Base-by-base conservation (phyloP, 2,797 vertebrate species). In the Takifugu ocellatus region DNA sequence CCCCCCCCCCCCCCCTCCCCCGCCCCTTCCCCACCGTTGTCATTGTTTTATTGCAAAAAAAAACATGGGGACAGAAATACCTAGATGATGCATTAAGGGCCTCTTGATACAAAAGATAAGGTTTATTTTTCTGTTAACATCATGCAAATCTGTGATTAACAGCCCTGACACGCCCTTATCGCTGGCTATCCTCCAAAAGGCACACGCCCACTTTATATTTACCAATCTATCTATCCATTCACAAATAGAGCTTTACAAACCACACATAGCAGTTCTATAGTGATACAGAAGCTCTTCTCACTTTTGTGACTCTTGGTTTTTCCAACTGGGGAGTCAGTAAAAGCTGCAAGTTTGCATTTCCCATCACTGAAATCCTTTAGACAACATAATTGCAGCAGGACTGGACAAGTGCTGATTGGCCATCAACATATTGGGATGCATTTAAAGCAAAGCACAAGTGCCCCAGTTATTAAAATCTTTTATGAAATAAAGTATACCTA, bases 401-500 rank as follows among this genome's bases (percentile, higher is more conserved):
- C 5, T 44, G 9, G 21, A 44, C 15, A 44, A n/a, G 17, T 44
- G 6, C 57, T 3, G 24, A 3, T 43, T 47, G 6, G 39, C 10
- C 17, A 5, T 26, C 17, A 47, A 42, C 16, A 43, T 51, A 54
- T n/a, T 3, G 16, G 48, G 2, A 56, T 26, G 29, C 36, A 14
- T 46, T 63, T 36, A 52, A 33, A 67, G 36, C 44, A 26, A 5
- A 49, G 56, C 49, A 33, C 45, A 48, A 15, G 43, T 65, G 6
- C 46, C 8, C 12, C 25, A 52, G 12, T 16, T 14, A 15, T 11
- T 5, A 54, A 10, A 39, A 39, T 39, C 36, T 21, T 21, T 21
- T 21, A 39, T 10, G 36, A 3, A 14, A 14, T 10, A 6, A 11
- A 49, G 16, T 29, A 59, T 54, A 86, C 96, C 87, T 88, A 98